Conservation (phyloP, 2,797 vertebrate genomes). For the Megaceryle alcyon region DNA sequence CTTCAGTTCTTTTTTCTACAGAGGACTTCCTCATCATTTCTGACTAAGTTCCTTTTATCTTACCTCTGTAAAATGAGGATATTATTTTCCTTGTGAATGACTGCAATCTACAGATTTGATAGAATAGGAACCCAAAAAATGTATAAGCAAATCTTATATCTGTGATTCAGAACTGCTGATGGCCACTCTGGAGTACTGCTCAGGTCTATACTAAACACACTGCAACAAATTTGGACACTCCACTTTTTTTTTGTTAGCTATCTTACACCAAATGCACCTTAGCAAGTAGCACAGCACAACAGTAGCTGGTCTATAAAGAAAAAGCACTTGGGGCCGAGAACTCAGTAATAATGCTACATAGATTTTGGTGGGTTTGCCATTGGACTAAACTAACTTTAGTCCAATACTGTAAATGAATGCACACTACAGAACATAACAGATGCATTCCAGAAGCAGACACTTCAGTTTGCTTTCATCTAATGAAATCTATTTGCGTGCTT, state of each 20-base stretch:
- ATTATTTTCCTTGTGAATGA: neutral
- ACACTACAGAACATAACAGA: fast-evolving
- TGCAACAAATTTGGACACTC: neutral
- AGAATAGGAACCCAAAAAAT: neutral
- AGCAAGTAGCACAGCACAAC: neutral
- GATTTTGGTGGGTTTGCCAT: neutral
- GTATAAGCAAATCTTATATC: neutral
- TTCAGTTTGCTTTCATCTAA: neutral
- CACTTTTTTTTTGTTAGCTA: neutral
- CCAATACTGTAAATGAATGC: neutral
- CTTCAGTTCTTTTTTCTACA: neutral
- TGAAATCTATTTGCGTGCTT: neutral
- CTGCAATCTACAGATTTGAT: neutral
- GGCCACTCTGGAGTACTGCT: neutral
- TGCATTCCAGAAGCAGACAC: neutral
- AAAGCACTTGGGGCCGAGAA: neutral
- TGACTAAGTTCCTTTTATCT: neutral
- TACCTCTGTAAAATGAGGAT: neutral
- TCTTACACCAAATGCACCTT: neutral
- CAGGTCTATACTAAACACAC: neutral
- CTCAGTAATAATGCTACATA: fast-evolving
- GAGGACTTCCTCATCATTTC: neutral
- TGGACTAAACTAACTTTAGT: neutral
- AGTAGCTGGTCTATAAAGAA: neutral
- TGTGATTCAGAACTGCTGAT: fast-evolving